Percentiles rank a stretch among this genome's conserved stretches.
These are phyloP conservation scores for Darevskia mixta DNA, from an alignment of 2,797 vertebrate genomes.

Conservation along the genomic window DNA sequence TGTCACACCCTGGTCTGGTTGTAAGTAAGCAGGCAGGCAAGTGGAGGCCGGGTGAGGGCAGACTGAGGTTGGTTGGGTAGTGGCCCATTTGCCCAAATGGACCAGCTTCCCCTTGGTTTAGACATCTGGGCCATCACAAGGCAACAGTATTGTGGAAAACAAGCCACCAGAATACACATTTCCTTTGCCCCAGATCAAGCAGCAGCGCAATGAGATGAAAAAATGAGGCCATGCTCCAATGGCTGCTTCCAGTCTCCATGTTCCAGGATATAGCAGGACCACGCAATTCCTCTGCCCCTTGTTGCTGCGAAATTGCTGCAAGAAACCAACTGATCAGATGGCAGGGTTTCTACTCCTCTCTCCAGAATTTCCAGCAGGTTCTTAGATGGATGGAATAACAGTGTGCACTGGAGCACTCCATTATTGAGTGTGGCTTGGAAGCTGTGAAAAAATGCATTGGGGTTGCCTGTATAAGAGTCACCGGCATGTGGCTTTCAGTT, in stretches of 20 bases:
- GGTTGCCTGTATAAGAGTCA: not conserved
- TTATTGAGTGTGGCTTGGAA: not conserved
- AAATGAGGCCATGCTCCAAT: constrained; percentile 34
- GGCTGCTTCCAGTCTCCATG: constrained; percentile 22
- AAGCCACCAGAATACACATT: not conserved
- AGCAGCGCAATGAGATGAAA: constrained; percentile 41
- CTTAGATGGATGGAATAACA: not conserved
- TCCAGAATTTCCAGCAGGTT: not conserved
- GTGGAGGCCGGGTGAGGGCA: too few relatives aligned
- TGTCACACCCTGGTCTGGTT: too few relatives aligned
- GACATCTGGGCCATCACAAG: not conserved
- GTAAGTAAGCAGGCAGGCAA: too few relatives aligned
- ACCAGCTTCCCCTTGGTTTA: too few relatives aligned
- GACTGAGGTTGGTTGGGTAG: too few relatives aligned
- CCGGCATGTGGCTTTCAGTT: not conserved
- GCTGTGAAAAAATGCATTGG: not conserved
- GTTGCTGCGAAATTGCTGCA: not conserved
- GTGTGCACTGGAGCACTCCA: not conserved
- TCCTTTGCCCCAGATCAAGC: constrained; percentile 52
- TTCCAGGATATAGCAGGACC: not conserved
- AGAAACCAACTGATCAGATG: not conserved
- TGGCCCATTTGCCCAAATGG: too few relatives aligned
- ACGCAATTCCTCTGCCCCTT: too few relatives aligned
- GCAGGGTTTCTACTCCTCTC: not conserved
- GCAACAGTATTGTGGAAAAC: not conserved